A percentile compares a stretch with the other conserved stretches of the same genome.
Evolutionary conservation across 2,888 invertebrate genomes (phyloP).

Genomic region (Ennomos erosarius): DNA sequence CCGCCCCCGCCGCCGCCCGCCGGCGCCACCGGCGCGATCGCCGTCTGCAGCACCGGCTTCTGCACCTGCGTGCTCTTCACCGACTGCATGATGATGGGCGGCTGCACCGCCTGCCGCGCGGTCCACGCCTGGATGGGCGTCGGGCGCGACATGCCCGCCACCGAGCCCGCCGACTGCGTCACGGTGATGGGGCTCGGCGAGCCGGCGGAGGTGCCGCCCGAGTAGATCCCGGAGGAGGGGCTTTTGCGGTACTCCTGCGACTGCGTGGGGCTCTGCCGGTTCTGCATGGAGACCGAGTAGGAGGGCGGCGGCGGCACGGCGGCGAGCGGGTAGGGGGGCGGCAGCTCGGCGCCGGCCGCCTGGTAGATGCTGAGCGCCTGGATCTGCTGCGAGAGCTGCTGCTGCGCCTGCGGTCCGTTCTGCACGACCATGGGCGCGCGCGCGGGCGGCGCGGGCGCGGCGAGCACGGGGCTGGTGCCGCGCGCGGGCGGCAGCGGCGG

Average conservation of each 20-base stretch:
- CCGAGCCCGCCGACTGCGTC: constrained; percentile 86
- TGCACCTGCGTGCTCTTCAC: constrained; percentile 98
- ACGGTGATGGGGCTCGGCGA: constrained; percentile 94
- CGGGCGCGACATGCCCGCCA: constrained; percentile 89
- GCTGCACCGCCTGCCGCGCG: constrained; percentile 94
- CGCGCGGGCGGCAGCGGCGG: constrained; percentile 87
- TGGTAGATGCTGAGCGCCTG: constrained; percentile 93
- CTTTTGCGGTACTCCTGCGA: constrained; percentile 93
- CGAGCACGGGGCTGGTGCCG: constrained; percentile 91
- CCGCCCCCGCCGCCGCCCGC: constrained; percentile 88
- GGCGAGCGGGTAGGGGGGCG: constrained; percentile 88
- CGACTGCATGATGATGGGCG: constrained; percentile 98
- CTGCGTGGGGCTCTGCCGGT: constrained; percentile 94
- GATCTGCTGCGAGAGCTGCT: constrained; percentile 94
- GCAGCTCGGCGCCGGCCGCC: constrained; percentile 87
- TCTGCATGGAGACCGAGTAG: constrained; percentile 94
- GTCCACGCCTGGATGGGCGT: constrained; percentile 94
- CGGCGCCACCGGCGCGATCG: constrained; percentile 95
- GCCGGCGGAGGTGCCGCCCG: constrained; percentile 92
- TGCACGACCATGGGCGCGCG: constrained; percentile 93
- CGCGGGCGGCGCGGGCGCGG: constrained; percentile 82
- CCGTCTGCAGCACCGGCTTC: constrained; percentile 97
- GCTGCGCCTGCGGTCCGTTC: constrained; percentile 92
- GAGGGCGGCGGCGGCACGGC: constrained; percentile 92
- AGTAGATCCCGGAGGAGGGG: constrained; percentile 94